Conservation (phyloP, 2,797 vertebrate genomes). For the Botia almorhae region DNA sequence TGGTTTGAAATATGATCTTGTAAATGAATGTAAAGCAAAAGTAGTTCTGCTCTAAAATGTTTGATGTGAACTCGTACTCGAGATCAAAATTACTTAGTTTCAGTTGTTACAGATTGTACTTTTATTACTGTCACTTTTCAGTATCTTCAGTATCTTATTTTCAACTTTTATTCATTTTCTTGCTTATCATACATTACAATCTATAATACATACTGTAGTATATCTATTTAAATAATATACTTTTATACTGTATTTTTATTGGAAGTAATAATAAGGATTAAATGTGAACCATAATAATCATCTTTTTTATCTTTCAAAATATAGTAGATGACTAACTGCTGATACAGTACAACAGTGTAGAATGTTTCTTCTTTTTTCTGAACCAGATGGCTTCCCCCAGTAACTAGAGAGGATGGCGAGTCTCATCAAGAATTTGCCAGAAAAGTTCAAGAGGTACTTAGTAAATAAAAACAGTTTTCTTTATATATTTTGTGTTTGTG, state of each 20-base stretch:
- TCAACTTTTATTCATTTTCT: not conserved
- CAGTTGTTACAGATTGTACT: not conserved
- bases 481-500: too few relatives aligned
- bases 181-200: not conserved
- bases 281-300: too few relatives aligned
- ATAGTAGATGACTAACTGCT: not conserved
- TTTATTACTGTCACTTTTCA: slow-evolving; percentile 1
- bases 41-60: not conserved
- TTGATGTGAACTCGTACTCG: not conserved
- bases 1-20: not conserved
- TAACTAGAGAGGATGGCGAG: slow-evolving; percentile 84
- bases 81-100: not conserved
- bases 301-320: too few relatives aligned
- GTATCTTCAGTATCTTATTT: too few relatives aligned
- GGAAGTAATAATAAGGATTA: too few relatives aligned
- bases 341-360: not conserved
- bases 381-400: slow-evolving; percentile 89
- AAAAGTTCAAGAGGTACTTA: slow-evolving; percentile 90
- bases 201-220: not conserved
- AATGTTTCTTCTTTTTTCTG: slow-evolving; percentile 23
- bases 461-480: slow-evolving; percentile 42
- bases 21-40: not conserved
- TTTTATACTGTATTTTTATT: too few relatives aligned
- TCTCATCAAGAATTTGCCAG: slow-evolving; percentile 88
- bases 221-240: not conserved